phyloP scores from a whole-genome alignment of 2,113 vertebrate species.

The Podarcis muralis region DNA sequence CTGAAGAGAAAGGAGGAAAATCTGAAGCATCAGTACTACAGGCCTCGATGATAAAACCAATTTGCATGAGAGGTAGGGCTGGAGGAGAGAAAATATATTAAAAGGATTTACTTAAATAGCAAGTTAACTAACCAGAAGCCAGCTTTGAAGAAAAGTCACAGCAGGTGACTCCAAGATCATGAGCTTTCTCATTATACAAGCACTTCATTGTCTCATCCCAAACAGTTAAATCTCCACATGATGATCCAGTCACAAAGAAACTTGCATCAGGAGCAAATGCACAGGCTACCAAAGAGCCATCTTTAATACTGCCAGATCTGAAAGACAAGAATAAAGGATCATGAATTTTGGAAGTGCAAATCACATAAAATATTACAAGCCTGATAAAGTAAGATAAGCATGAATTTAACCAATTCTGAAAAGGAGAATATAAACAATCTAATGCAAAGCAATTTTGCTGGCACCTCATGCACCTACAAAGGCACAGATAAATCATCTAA shows the following conservation, averaged over 20 bases:
- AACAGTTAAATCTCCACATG: constrained; percentile 86
- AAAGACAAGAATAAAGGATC: constrained; percentile 45
- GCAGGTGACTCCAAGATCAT: constrained; percentile 92
- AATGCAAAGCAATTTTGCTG: background rate
- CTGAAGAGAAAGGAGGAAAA: constrained; percentile 12
- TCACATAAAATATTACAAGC: constrained; percentile 5
- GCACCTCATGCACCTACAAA: background rate
- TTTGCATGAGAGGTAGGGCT: constrained; percentile 41
- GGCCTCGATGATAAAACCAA: constrained; percentile 16
- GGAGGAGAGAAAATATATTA: constrained; percentile 21
- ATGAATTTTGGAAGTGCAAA: constrained; percentile 27
- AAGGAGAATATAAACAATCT: background rate
- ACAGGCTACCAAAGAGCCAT: constrained; percentile 90
- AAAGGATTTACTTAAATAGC: constrained; percentile 36
- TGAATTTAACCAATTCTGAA: background rate
- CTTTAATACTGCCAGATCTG: constrained; percentile 85
- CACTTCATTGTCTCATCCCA: constrained; percentile 84
- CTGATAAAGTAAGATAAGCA: constrained; percentile 1
- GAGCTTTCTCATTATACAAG: constrained; percentile 86
- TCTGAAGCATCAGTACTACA: constrained; percentile 30
- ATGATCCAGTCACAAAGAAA: constrained; percentile 89
- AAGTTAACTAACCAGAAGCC: constrained; percentile 75
- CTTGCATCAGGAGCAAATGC: constrained; percentile 83
- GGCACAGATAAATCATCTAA: background rate
- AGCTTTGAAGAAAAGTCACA: constrained; percentile 82